Percentiles rank a stretch among this genome's conserved stretches.
phyloP scores from a whole-genome alignment of 2,113 vertebrate genomes.

The Sander vitreus region DNA sequence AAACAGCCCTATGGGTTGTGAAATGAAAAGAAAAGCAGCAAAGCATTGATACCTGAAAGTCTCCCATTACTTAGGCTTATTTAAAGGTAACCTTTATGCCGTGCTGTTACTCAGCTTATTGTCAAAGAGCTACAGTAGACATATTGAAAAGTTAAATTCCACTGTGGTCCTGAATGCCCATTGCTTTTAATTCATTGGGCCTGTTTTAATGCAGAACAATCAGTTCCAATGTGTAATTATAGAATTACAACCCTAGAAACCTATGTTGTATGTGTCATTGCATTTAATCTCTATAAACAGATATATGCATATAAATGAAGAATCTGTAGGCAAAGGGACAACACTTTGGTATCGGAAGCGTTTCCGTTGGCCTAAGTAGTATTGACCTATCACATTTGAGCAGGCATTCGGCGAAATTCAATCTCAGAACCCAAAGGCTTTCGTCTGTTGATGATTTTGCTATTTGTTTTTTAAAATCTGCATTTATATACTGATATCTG shows the following conservation, averaged over 20 bases:
- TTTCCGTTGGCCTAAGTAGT: too few relatives aligned
- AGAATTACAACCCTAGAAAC: neutral
- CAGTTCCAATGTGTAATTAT: neutral
- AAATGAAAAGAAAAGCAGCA: constrained; percentile 21
- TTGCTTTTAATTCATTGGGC: neutral
- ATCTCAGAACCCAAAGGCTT: too few relatives aligned
- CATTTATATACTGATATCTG: too few relatives aligned
- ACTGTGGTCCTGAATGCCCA: neutral
- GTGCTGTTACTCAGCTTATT: constrained; percentile 29
- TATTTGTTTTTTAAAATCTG: too few relatives aligned
- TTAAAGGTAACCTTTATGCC: constrained; percentile 38
- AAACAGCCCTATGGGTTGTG: constrained; percentile 12
- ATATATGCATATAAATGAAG: too few relatives aligned
- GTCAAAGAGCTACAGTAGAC: constrained; percentile 30
- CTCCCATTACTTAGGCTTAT: constrained; percentile 24
- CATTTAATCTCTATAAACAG: neutral
- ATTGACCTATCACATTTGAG: too few relatives aligned
- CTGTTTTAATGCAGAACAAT: neutral
- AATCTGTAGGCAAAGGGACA: too few relatives aligned
- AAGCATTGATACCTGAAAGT: constrained; percentile 8
- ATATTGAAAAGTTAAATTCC: constrained; percentile 15
- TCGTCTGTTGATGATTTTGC: too few relatives aligned
- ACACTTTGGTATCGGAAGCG: too few relatives aligned
- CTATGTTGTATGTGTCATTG: neutral
- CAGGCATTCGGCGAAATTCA: too few relatives aligned